Evolutionary conservation across 2,888 invertebrate genomes (phyloP).

Genomic region (Norana najaformis): DNA sequence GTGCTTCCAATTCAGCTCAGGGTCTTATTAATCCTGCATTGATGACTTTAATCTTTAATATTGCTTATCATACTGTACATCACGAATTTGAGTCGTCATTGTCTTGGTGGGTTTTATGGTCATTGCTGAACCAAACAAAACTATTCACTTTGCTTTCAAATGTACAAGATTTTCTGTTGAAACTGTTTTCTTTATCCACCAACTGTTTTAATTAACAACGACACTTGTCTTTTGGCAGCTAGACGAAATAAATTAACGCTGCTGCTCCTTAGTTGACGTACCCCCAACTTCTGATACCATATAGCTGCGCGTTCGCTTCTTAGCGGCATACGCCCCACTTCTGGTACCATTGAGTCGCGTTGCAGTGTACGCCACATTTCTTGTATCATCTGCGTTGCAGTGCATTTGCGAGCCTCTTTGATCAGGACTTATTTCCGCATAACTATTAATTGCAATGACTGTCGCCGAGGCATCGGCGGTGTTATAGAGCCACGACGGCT

Average conservation of each 20-base stretch:
- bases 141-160: too few species aligned
- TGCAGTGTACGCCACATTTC: neutral
- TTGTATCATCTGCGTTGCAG: neutral
- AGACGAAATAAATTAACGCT: neutral
- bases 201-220: neutral
- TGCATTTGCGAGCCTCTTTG: neutral
- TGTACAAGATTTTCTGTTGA: neutral
- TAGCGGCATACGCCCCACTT: neutral
- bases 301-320: too few species aligned
- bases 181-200: neutral
- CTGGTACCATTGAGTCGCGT: neutral
- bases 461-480: neutral
- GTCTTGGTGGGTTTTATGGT: too few species aligned
- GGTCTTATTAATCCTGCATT: too few species aligned
- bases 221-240: neutral
- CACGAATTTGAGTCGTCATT: too few species aligned
- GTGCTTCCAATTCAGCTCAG: too few species aligned
- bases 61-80: too few species aligned
- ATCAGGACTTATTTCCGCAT: neutral
- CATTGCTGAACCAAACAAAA: neutral
- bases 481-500: neutral
- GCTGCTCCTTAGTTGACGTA: neutral
- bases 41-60: too few species aligned
- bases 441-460: neutral
- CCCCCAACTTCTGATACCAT: neutral